These are phyloP conservation scores for Littorina saxatilis DNA, from an alignment of 1,140 invertebrate species.

Conservation along the genomic window DNA sequence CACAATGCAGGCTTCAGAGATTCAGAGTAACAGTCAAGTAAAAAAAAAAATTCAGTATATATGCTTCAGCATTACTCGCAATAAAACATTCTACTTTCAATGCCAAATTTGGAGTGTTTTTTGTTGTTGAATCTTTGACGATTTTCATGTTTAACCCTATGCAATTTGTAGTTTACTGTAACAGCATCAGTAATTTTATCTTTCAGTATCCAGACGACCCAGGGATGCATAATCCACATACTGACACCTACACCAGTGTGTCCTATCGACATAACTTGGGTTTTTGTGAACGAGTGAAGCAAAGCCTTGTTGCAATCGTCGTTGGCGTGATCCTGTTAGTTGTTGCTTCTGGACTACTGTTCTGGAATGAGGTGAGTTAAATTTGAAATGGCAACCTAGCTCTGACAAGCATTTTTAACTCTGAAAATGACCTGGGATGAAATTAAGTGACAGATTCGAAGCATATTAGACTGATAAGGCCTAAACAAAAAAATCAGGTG, in stretches of 20 bases:
- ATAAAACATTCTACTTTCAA: background rate
- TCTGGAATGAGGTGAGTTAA: slow-evolving; percentile 84
- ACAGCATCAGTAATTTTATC: background rate
- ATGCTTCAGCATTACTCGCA: background rate
- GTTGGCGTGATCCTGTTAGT: slow-evolving; percentile 59
- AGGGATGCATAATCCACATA: slow-evolving; percentile 50
- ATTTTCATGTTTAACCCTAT: background rate
- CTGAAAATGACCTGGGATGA: background rate
- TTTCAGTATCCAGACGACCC: slow-evolving; percentile 64
- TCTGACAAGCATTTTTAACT: background rate
- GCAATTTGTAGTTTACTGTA: background rate
- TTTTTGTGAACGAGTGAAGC: slow-evolving; percentile 62
- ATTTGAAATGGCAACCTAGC: too few species aligned
- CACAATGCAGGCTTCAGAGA: too few species aligned
- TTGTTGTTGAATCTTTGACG: background rate
- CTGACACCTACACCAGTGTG: slow-evolving; percentile 54
- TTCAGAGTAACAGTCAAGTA: too few species aligned
- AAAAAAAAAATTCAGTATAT: too few species aligned
- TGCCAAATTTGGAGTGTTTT: background rate
- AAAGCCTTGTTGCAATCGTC: slow-evolving; percentile 65
- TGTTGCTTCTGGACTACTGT: slow-evolving; percentile 78
- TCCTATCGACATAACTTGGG: slow-evolving; percentile 60
- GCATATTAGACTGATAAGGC: too few species aligned
- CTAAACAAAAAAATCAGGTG: too few species aligned
- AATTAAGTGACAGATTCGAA: background rate